Evolutionary conservation across 2,797 vertebrate species (phyloP).

Genomic region (Enteromius fasciolatus): DNA sequence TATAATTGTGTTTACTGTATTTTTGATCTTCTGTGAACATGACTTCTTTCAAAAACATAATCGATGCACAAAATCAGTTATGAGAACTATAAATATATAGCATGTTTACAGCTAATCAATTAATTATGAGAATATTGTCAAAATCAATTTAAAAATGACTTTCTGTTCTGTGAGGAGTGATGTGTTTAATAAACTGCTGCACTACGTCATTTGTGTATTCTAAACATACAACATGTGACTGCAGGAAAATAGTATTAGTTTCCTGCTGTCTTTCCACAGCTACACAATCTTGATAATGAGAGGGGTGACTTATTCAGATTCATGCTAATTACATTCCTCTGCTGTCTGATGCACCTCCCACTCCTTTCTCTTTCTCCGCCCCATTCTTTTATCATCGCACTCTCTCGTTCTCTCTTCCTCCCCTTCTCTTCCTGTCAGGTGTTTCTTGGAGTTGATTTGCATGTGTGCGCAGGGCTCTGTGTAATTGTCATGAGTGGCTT

Average conservation of each 20-base stretch:
- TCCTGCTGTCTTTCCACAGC: background rate
- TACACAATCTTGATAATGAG: conserved; percentile 67
- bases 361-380: conserved; percentile 9
- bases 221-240: background rate
- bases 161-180: background rate
- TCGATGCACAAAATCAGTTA: background rate
- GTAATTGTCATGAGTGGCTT: conserved; percentile 21
- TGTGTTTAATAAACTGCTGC: background rate
- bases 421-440: conserved; percentile 13
- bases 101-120: background rate
- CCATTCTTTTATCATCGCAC: background rate
- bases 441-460: background rate
- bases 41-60: background rate
- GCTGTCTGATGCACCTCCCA: conserved; percentile 52
- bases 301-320: conserved; percentile 68
- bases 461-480: background rate
- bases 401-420: background rate
- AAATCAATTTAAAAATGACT: background rate
- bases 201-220: background rate
- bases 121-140: background rate
- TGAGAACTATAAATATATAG: background rate
- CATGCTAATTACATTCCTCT: conserved; percentile 71
- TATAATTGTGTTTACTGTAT: too few species aligned
- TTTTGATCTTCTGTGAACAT: too few species aligned
- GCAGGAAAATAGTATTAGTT: background rate